Evolutionary conservation across 2,113 vertebrate genomes (phyloP), one percentile per base, ranked within the genome.

Genomic region (Dasyprocta punctata): DNA sequence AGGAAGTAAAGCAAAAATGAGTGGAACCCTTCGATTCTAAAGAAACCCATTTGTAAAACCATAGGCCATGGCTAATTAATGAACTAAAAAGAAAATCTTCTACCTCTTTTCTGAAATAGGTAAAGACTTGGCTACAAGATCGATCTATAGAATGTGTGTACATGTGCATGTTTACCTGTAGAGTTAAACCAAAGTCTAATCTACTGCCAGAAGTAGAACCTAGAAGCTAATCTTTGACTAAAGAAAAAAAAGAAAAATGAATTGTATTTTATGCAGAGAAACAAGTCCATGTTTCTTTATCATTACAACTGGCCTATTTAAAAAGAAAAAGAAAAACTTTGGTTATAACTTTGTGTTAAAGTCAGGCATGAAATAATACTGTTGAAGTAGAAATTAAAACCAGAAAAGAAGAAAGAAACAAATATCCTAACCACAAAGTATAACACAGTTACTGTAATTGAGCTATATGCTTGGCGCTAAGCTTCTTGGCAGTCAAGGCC

Each of bases 381-480:
- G 58, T 90, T 87, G 71, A 94, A 95, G 85, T 73, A 86, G 85
- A 96, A 96, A 96, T 97, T 87, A 92, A 95, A 97, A 97, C 75
- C 93, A 97, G 80, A 94, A 95, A 69, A 94, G 89, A 52, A 90
- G 33, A 95, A 86, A 96, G 82, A 97, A 92, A 86, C 67, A 96
- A 97, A 85, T 96, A 86, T 38, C 67, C 77, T 90, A 49, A 65
- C 86, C 96, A 95, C 98, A 96, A 90, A 96, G 87, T 61, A 87
- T 92, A 96, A 95, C 26, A 61, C 33, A 58, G 93, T 92, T 81
- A 90, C 88, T 88, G 56, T 93, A 90, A 93, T 3, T 81, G 90
- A 95, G 58, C 52, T 77, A 52, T 71, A 52, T 0, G 19, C 67
- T 89, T 94, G 84, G 93, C 95, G 49, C 38, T 26, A 44, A 95